Conservation (phyloP, 2,888 invertebrate genomes). For the Machimus atricapillus region DNA sequence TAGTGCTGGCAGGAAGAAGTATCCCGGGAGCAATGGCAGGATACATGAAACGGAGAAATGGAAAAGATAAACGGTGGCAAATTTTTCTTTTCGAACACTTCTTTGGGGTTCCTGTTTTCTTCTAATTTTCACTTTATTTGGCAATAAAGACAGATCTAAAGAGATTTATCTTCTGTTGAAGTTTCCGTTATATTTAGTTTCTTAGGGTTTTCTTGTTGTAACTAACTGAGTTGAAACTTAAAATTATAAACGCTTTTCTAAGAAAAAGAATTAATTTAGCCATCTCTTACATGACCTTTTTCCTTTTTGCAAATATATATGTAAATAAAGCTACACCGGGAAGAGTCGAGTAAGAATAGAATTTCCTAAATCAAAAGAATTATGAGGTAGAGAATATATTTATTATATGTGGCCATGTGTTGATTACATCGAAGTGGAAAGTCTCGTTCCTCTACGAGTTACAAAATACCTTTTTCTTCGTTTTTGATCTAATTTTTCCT, state of each 20-base stretch:
- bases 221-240: neutral
- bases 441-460: too few species aligned
- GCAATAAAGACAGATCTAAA: slow-evolving; percentile 35
- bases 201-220: neutral
- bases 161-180: slow-evolving; percentile 22
- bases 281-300: neutral
- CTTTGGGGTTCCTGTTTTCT: slow-evolving; percentile 11
- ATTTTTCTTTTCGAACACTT: slow-evolving; percentile 37
- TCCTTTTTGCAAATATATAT: too few species aligned
- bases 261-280: neutral
- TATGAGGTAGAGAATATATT: too few species aligned
- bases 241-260: neutral
- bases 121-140: slow-evolving; percentile 40
- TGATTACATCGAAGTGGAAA: too few species aligned
- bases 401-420: too few species aligned
- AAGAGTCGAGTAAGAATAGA: too few species aligned
- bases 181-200: neutral
- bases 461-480: too few species aligned
- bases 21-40: neutral
- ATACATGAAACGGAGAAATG: slow-evolving; percentile 31
- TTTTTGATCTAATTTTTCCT: too few species aligned
- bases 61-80: slow-evolving; percentile 42
- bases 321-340: too few species aligned
- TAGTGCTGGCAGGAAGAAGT: neutral
- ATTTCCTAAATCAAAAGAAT: too few species aligned